Percentiles rank a stretch among this genome's conserved stretches.
phyloP scores from a whole-genome alignment of 1,140 invertebrate genomes.

The Sarcophaga bullata region DNA sequence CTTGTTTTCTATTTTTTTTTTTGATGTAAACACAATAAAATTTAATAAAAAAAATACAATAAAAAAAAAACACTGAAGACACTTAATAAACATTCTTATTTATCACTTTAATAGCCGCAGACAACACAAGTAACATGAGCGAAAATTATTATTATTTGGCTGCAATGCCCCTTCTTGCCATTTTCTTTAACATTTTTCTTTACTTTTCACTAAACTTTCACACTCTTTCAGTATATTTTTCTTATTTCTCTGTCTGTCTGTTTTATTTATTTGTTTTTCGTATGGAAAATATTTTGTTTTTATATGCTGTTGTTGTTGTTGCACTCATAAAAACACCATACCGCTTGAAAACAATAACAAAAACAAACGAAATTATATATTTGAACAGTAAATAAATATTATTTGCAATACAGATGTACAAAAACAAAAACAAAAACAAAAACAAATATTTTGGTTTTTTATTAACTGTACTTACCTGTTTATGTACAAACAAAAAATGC shows the following conservation, averaged over 20 bases:
- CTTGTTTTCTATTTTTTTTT: neutral
- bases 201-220: neutral
- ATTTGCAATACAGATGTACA: neutral
- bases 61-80: neutral
- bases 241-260: neutral
- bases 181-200: no score
- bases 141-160: no score
- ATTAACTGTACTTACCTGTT: neutral
- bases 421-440: no score
- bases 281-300: no score
- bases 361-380: constrained; percentile 32
- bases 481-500: neutral
- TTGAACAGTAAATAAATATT: constrained; percentile 32
- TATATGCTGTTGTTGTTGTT: no score
- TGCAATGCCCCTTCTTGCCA: no score
- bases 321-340: neutral
- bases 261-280: no score
- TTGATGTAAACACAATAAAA: constrained; percentile 21
- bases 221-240: neutral
- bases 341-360: neutral
- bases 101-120: neutral
- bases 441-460: neutral
- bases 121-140: neutral
- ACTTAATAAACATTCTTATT: constrained; percentile 21
- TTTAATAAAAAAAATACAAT: constrained; percentile 38